Base-by-base conservation (phyloP, 2,797 vertebrate genomes). In the Alauda arvensis region DNA sequence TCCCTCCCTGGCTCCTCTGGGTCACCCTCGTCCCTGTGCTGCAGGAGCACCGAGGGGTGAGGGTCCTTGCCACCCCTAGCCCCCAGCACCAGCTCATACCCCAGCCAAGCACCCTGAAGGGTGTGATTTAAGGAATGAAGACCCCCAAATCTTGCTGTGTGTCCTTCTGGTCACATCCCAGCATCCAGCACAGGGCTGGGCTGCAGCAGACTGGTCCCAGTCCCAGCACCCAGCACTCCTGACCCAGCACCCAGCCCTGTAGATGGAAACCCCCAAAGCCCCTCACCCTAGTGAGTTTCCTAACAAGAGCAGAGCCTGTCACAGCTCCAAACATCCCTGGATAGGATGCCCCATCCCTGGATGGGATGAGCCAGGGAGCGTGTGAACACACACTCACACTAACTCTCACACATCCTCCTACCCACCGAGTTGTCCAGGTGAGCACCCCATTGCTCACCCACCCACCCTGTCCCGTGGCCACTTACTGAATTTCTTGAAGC, bases 401-500 rank as follows among this genome's bases (percentile, higher is more conserved):
- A 51, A 9, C 31, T 18, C 6, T 23, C 55, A 10, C 8, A 14
- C 12, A 24, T 56, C n/a, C 25, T 33, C 13, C 12, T 61, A 31
- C 26, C 7, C 0, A 3, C 28, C 1, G 0, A 34, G 39, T 49
- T 55, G 23, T 10, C 62, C 66, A 84, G 86, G 85, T 79, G 83
- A 77, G 31, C 26, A 10, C 42, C 33, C 39, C 21, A 8, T n/a
- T 4, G 2, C 39, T 78, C 7, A 2, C 43, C 29, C 49, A 2
- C 43, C 29, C 46, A 3, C 29, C 28, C 19, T 1, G 0, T 66
- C 33, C 68, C 33, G 0, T 2, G 1, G 9, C 21, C 60, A 96
- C 97, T 97, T 94, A 97, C 97, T 97, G 93, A 97, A 96, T 92
- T 97, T 98, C 63, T 83, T 97, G 85, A 88, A 84, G 92, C 88